These are phyloP conservation scores for Toxotes lorentzi DNA, from an alignment of 2,797 vertebrate genomes.

Conservation along the genomic window DNA sequence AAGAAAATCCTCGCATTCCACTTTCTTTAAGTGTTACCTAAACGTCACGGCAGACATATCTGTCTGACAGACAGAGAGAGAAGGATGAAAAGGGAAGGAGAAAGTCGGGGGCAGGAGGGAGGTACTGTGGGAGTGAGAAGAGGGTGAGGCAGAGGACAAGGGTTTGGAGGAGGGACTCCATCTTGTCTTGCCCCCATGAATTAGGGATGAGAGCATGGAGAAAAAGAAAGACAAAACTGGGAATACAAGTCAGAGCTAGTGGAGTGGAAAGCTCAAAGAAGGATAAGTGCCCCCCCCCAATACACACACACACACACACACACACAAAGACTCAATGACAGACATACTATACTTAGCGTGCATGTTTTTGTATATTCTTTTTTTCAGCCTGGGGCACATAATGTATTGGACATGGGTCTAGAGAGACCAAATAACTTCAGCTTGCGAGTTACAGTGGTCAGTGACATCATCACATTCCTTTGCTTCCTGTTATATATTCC, in stretches of 20 bases:
- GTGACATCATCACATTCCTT: constrained; percentile 44
- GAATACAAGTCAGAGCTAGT: constrained; percentile 72
- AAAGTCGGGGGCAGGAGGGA: not conserved
- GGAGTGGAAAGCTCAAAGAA: constrained; percentile 70
- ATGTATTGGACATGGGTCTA: constrained; percentile 75
- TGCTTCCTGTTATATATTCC: constrained; percentile 3
- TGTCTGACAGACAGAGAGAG: constrained; percentile 7
- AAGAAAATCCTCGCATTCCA: constrained; percentile 11
- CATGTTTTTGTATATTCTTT: constrained; percentile 22
- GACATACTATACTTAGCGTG: constrained; percentile 15
- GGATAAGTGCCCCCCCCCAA: constrained; percentile 62
- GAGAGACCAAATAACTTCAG: constrained; percentile 69
- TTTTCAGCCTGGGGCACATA: constrained; percentile 72
- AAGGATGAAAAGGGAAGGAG: not conserved
- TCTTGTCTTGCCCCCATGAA: constrained; percentile 73
- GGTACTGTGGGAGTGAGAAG: constrained; percentile 15
- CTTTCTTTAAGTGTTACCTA: constrained; percentile 3
- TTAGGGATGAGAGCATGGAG: constrained; percentile 68
- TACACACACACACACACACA: constrained; percentile 29
- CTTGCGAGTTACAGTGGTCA: constrained; percentile 68
- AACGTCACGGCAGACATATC: not conserved
- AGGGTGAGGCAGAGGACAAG: constrained; percentile 47
- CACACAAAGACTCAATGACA: constrained; percentile 6
- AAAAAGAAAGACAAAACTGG: constrained; percentile 67
- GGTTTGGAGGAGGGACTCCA: constrained; percentile 55